Percentiles rank a stretch among this genome's conserved stretches.
Evolutionary conservation across 2,888 invertebrate species (phyloP).

Genomic region (Glaucopsyche alexis): DNA sequence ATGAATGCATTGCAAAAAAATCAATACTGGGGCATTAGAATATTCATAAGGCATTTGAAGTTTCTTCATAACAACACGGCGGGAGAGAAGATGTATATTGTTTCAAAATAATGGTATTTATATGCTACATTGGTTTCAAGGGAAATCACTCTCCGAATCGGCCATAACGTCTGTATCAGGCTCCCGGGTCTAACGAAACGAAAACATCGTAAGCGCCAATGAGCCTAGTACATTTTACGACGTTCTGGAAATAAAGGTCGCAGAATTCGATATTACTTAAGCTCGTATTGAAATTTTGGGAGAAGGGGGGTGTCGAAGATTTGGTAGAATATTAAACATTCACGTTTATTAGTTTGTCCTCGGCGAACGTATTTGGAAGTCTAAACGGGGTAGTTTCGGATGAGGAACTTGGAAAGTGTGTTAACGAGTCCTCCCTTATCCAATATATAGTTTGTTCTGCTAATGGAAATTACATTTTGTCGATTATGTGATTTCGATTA

Average conservation of each 20-base stretch:
- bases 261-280: conserved; percentile 66
- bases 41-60: conserved; percentile 57
- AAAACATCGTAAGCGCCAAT: conserved; percentile 47
- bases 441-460: conserved; percentile 61
- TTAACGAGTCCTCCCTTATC: conserved; percentile 64
- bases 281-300: conserved; percentile 69
- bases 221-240: conserved; percentile 47
- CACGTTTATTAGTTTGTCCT: conserved; percentile 79
- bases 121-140: conserved; percentile 79
- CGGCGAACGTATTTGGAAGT: conserved; percentile 68
- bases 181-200: conserved; percentile 40
- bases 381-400: conserved; percentile 72
- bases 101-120: conserved; percentile 78
- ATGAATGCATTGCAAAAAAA: conserved; percentile 34
- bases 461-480: conserved; percentile 66
- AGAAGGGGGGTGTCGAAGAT: conserved; percentile 59
- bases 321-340: conserved; percentile 76
- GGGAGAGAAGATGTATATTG: conserved; percentile 68
- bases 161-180: conserved; percentile 65
- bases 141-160: conserved; percentile 76
- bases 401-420: conserved; percentile 73
- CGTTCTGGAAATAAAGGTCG: conserved; percentile 49
- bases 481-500: conserved; percentile 53
- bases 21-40: conserved; percentile 46
- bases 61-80: conserved; percentile 60